phyloP scores from a whole-genome alignment of 2,797 vertebrate genomes.

The Sebastes hubbsi region DNA sequence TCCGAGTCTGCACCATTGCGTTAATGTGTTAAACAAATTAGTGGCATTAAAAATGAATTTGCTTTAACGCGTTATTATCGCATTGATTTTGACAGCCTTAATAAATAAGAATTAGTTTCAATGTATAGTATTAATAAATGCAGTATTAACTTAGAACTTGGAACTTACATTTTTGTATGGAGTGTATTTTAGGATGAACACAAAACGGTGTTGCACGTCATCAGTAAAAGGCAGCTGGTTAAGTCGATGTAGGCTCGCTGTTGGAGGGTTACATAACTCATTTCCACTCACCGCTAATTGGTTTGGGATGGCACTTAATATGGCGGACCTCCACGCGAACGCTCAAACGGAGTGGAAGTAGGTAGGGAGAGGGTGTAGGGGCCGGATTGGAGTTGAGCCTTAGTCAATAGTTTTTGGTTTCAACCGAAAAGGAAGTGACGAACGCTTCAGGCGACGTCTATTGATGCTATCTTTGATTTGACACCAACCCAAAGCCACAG shows the following conservation, averaged over 20 bases:
- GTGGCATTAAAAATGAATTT: no score
- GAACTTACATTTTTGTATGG: neutral
- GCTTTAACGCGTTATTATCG: no score
- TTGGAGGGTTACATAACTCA: no score
- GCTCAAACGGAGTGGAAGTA: neutral
- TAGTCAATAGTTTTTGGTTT: neutral
- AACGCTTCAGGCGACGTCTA: neutral
- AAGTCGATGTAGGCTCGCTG: neutral
- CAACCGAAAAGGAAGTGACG: constrained; percentile 8
- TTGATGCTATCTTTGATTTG: constrained; percentile 28
- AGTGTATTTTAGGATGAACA: neutral
- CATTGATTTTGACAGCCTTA: no score
- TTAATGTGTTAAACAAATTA: no score
- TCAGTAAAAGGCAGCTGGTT: neutral
- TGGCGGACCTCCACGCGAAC: no score
- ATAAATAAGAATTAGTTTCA: no score
- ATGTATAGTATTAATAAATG: neutral
- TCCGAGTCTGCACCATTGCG: no score
- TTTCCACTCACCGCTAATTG: no score
- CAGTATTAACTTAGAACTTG: neutral
- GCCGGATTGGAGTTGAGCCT: neutral
- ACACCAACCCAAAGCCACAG: constrained; percentile 26
- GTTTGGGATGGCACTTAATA: no score
- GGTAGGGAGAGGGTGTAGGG: neutral
- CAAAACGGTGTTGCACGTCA: neutral